Evolutionary conservation across 2,113 vertebrate genomes (phyloP).

Genomic region (Genyomyrus donnyi): DNA sequence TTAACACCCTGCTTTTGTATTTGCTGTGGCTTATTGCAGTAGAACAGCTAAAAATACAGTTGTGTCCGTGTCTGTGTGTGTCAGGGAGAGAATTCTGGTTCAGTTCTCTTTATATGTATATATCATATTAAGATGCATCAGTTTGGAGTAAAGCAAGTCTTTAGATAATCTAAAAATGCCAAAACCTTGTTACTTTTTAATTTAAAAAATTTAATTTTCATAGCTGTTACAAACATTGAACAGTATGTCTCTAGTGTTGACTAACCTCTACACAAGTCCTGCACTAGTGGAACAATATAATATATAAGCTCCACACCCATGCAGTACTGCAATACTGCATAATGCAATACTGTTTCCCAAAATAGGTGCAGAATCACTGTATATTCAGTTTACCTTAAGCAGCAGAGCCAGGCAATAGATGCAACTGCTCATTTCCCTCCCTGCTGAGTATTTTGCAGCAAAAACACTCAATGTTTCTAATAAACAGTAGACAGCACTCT

Average conservation of each 20-base stretch:
- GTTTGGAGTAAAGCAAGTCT: background rate
- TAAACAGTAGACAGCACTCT: background rate
- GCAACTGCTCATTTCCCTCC: background rate
- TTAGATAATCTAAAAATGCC: background rate
- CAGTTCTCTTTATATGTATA: constrained; percentile 34
- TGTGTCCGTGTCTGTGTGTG: background rate
- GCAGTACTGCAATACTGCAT: background rate
- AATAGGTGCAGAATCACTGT: background rate
- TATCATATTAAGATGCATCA: background rate
- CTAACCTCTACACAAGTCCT: background rate
- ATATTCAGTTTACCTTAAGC: background rate
- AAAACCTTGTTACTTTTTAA: background rate
- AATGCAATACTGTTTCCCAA: background rate
- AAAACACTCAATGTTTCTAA: background rate
- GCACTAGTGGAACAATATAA: background rate
- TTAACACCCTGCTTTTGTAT: background rate
- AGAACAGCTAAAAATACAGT: background rate
- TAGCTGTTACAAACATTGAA: background rate
- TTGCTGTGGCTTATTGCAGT: background rate
- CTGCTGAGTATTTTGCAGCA: background rate
- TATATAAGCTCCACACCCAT: background rate
- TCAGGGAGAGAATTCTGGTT: background rate
- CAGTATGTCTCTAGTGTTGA: background rate
- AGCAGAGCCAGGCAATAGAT: background rate
- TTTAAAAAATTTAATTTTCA: background rate